Percentiles rank a stretch among this genome's conserved stretches.
phyloP scores from a whole-genome alignment of 2,797 vertebrate species.

The Sternotherus odoratus region DNA sequence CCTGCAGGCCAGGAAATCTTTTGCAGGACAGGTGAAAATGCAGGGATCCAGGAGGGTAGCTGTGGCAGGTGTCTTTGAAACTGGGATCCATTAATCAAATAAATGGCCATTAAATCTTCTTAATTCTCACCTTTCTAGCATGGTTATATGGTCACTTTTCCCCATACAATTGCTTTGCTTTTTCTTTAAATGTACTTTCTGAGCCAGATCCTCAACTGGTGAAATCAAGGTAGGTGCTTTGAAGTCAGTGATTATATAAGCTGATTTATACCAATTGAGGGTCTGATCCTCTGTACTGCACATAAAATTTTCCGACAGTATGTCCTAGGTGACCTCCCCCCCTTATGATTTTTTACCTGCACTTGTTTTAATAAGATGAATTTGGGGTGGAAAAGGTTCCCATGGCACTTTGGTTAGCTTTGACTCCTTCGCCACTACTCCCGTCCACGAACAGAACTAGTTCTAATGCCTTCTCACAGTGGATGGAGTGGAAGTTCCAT shows the following conservation, averaged over 20 bases:
- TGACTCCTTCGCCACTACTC: not conserved
- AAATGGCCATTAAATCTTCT: not conserved
- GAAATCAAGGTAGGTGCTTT: not conserved
- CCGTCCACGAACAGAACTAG: not conserved
- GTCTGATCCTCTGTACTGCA: not conserved
- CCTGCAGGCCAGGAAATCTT: not conserved
- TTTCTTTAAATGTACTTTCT: not conserved
- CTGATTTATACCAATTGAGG: not conserved
- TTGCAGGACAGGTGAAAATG: not conserved
- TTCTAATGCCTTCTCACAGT: constrained; percentile 13
- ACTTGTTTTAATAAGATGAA: not conserved
- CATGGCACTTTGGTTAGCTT: not conserved
- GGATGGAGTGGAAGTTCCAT: not conserved
- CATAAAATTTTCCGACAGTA: not conserved
- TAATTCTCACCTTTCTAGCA: not conserved
- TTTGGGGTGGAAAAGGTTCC: not conserved
- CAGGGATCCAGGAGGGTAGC: not conserved
- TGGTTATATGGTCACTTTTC: not conserved
- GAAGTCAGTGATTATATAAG: not conserved
- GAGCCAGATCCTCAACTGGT: not conserved
- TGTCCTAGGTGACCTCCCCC: rapidly evolving
- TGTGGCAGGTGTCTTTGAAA: not conserved
- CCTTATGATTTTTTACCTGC: not conserved
- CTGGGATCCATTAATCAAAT: not conserved
- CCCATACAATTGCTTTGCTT: not conserved